These are phyloP conservation scores for Pseudococcus jackbeardsleyi DNA, from an alignment of 2,888 invertebrate genomes.

Conservation along the genomic window DNA sequence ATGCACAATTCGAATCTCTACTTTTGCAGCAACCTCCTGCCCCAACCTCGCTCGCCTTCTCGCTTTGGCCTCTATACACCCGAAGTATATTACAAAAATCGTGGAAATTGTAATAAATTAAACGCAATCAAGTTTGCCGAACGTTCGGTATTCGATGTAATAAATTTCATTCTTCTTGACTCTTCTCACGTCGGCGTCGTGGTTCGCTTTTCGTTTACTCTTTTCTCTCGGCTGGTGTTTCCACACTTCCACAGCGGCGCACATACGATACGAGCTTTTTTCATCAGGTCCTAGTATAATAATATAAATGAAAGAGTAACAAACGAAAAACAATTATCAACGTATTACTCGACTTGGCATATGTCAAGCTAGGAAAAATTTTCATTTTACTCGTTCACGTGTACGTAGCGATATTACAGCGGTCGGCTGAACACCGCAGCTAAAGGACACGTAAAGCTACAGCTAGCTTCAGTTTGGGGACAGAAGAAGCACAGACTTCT, in stretches of 20 bases:
- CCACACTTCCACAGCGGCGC: neutral
- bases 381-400: neutral
- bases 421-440: neutral
- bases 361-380: neutral
- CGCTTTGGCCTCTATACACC: neutral
- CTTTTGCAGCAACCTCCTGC: neutral
- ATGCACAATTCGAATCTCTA: neutral
- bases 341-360: neutral
- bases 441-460: neutral
- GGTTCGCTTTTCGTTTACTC: neutral
- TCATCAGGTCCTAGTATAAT: neutral
- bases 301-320: neutral
- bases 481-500: neutral
- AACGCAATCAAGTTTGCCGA: neutral
- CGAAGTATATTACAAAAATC: neutral
- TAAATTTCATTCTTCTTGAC: neutral
- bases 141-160: slow-evolving; percentile 4
- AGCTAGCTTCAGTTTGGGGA: no score
- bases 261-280: neutral
- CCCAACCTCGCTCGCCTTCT: neutral
- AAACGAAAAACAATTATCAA: slow-evolving; percentile 6
- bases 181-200: neutral
- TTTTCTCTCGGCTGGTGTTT: neutral
- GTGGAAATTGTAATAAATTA: slow-evolving; percentile 28
- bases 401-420: neutral